phyloP scores from a whole-genome alignment of 2,888 invertebrate genomes.

The Dascillus cervinus region DNA sequence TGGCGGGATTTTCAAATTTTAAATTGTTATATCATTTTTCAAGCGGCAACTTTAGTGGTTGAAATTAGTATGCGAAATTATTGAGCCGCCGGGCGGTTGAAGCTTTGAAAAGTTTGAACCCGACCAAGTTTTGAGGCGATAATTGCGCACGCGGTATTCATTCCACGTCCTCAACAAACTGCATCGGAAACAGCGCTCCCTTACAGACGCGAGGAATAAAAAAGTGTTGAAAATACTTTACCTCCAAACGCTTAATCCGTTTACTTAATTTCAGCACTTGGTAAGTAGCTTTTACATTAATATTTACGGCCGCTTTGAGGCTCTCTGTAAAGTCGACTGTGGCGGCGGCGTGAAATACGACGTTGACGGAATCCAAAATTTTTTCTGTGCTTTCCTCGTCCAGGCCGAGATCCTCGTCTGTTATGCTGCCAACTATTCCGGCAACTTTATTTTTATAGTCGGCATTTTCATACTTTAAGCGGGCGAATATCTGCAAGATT shows the following conservation, averaged over 20 bases:
- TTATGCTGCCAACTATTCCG: background rate
- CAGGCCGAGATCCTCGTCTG: background rate
- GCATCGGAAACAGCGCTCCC: too few species aligned
- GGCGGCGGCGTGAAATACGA: constrained; percentile 52
- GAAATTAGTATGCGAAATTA: too few species aligned
- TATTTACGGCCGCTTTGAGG: constrained; percentile 60
- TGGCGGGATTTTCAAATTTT: too few species aligned
- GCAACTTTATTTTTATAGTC: background rate
- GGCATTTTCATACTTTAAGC: background rate
- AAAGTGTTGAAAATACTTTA: too few species aligned
- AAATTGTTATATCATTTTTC: too few species aligned
- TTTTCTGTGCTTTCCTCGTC: background rate
- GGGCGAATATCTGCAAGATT: background rate
- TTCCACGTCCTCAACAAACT: too few species aligned
- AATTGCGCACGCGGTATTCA: too few species aligned
- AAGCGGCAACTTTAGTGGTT: too few species aligned
- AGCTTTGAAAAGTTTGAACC: too few species aligned
- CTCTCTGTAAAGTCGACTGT: constrained; percentile 65
- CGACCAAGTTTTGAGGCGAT: too few species aligned
- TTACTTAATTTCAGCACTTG: constrained; percentile 57
- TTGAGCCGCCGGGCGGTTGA: too few species aligned
- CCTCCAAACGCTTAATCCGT: constrained; percentile 54
- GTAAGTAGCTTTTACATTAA: constrained; percentile 63
- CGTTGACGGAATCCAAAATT: constrained; percentile 27
- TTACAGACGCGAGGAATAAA: too few species aligned